Percentiles rank a stretch among this genome's conserved stretches.
These are phyloP conservation scores for Periophthalmodon schlosseri DNA, from an alignment of 2,113 vertebrate genomes.

Conservation along the genomic window DNA sequence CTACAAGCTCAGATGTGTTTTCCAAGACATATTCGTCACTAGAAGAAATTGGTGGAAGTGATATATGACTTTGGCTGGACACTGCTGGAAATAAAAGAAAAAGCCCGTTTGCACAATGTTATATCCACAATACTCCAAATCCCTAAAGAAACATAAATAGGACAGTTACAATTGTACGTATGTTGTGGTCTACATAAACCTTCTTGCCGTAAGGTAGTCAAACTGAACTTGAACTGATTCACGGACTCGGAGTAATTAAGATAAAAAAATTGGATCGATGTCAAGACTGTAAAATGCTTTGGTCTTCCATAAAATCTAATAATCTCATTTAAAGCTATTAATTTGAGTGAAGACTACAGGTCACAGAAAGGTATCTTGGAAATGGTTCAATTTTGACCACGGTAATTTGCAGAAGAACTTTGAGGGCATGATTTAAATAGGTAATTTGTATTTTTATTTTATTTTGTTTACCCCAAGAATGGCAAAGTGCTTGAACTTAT, in stretches of 20 bases:
- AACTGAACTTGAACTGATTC: background rate
- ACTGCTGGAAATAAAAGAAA: conserved; percentile 30
- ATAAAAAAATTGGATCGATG: background rate
- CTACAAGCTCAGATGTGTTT: conserved; percentile 61
- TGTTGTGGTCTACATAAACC: background rate
- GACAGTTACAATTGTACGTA: background rate
- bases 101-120: conserved; percentile 23
- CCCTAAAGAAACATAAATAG: background rate
- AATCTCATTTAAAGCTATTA: background rate
- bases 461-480: no score
- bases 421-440: no score
- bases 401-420: background rate
- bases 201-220: background rate
- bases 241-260: background rate
- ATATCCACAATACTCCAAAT: background rate
- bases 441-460: no score
- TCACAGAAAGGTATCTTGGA: background rate
- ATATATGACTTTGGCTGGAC: conserved; percentile 48
- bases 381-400: background rate
- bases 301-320: background rate
- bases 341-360: background rate
- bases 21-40: conserved; percentile 62
- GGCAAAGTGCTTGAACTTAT: no score
- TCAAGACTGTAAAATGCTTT: background rate
- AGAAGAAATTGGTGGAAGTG: conserved; percentile 47